Conservation (phyloP, 2,888 invertebrate species). For the Nesidiocoris tenuis region DNA sequence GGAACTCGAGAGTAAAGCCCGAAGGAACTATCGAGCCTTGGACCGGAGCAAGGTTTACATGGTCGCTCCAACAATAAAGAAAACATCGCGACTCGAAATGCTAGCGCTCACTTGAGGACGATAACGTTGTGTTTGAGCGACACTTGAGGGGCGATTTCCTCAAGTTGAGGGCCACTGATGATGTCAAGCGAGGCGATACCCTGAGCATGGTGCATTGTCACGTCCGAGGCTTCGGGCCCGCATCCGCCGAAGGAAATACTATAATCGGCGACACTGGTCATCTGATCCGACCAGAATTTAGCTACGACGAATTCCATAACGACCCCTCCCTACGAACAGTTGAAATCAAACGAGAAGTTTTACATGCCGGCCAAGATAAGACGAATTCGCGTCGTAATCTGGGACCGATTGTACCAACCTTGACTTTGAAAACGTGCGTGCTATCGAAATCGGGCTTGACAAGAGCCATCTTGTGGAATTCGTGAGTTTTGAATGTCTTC, state of each 20-base stretch:
- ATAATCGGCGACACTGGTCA: conserved; percentile 72
- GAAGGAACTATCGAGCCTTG: no score
- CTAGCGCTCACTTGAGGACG: conserved; percentile 64
- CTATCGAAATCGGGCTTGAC: conserved; percentile 71
- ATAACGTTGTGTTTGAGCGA: conserved; percentile 74
- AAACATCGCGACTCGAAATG: no score
- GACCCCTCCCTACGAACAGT: conserved; percentile 63
- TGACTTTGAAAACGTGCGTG: conserved; percentile 69
- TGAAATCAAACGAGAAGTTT: no score
- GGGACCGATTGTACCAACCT: no score
- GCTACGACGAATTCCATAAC: conserved; percentile 87
- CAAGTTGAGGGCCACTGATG: conserved; percentile 66
- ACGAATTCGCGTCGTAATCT: no score
- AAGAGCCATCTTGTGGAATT: conserved; percentile 73
- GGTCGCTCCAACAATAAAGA: no score
- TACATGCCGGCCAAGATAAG: no score
- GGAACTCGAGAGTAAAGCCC: no score
- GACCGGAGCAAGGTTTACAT: no score
- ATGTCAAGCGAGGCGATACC: conserved; percentile 73
- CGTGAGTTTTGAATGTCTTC: conserved; percentile 73
- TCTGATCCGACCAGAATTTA: conserved; percentile 93
- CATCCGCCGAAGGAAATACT: conserved; percentile 80
- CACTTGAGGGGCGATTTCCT: conserved; percentile 76
- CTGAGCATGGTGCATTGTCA: conserved; percentile 72
- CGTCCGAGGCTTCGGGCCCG: conserved; percentile 64